A percentile compares a stretch with the other conserved stretches of the same genome.
Evolutionary conservation across 2,888 invertebrate species (phyloP).

Genomic region (Ectemnius continuus): DNA sequence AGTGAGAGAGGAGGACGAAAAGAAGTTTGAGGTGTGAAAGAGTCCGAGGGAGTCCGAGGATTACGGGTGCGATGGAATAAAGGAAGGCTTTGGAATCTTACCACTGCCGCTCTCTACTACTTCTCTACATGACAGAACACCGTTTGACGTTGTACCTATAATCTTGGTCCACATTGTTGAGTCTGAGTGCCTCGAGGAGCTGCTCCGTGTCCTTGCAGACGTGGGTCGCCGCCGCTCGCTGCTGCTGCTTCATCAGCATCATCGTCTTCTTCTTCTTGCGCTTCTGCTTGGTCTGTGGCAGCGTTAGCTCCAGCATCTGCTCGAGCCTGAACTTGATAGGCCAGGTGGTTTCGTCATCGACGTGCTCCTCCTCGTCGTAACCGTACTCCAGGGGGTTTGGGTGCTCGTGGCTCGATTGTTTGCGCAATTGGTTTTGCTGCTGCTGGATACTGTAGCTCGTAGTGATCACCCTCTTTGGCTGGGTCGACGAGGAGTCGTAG

Average conservation of each 20-base stretch:
- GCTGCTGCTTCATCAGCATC: slow-evolving; percentile 63
- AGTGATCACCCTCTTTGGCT: slow-evolving; percentile 57
- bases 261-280: slow-evolving; percentile 66
- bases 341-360: slow-evolving; percentile 61
- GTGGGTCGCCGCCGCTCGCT: slow-evolving; percentile 60
- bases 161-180: slow-evolving; percentile 77
- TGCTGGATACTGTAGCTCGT: slow-evolving; percentile 36
- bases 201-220: slow-evolving; percentile 75
- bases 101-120: slow-evolving; percentile 12
- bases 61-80: no score
- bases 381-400: slow-evolving; percentile 44
- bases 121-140: slow-evolving; percentile 74
- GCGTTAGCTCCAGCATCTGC: slow-evolving; percentile 72
- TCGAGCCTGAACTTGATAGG: slow-evolving; percentile 71
- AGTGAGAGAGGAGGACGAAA: no score
- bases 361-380: slow-evolving; percentile 52
- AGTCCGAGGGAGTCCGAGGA: no score
- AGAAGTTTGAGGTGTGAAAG: no score
- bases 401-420: slow-evolving; percentile 25
- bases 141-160: slow-evolving; percentile 74
- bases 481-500: slow-evolving; percentile 68
- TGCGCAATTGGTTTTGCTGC: slow-evolving; percentile 14
- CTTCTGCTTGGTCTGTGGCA: slow-evolving; percentile 66
- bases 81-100: slow-evolving; percentile 15
- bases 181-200: slow-evolving; percentile 75